A percentile compares a stretch with the other conserved stretches of the same genome.
These are phyloP conservation scores for Anagyrus pseudococci DNA, from an alignment of 2,888 invertebrate species.

Conservation along the genomic window DNA sequence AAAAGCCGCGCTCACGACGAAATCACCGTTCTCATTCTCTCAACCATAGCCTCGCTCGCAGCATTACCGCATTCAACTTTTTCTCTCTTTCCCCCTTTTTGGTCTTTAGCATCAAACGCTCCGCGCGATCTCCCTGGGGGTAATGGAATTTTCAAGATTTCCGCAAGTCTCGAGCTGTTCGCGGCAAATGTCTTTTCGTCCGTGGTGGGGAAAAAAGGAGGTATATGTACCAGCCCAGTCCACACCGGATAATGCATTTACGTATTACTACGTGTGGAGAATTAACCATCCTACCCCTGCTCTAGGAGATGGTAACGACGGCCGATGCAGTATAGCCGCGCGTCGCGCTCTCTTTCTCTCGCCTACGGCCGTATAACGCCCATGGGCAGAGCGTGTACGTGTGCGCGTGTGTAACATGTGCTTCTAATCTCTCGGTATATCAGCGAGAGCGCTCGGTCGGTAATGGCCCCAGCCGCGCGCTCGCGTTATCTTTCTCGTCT, in stretches of 20 bases:
- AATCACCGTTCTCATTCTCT: not conserved
- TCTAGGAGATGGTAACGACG: slow-evolving; percentile 35
- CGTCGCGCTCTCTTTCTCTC: not conserved
- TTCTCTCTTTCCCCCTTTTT: not conserved
- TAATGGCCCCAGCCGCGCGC: slow-evolving; percentile 46
- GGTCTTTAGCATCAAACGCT: not conserved
- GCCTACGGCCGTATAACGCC: not conserved
- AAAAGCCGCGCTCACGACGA: not conserved
- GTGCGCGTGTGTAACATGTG: slow-evolving; percentile 54
- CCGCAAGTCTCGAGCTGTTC: slow-evolving; percentile 29
- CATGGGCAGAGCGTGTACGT: not conserved
- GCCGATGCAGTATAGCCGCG: not conserved
- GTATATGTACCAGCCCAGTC: slow-evolving; percentile 4
- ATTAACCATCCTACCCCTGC: slow-evolving; percentile 48
- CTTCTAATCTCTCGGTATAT: slow-evolving; percentile 58
- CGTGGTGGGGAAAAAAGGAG: slow-evolving; percentile 10
- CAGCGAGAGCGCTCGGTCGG: slow-evolving; percentile 46
- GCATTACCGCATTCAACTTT: not conserved
- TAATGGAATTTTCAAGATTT: slow-evolving; percentile 36
- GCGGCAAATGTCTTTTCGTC: slow-evolving; percentile 22
- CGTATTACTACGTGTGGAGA: slow-evolving; percentile 42
- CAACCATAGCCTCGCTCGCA: not conserved
- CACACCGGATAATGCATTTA: slow-evolving; percentile 44
- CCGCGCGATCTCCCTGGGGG: slow-evolving; percentile 5
- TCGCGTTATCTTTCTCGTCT: slow-evolving; percentile 25